Percentiles rank a stretch among this genome's conserved stretches.
phyloP scores from a whole-genome alignment of 2,113 vertebrate genomes.

The Nothocercus nigrocapillus region DNA sequence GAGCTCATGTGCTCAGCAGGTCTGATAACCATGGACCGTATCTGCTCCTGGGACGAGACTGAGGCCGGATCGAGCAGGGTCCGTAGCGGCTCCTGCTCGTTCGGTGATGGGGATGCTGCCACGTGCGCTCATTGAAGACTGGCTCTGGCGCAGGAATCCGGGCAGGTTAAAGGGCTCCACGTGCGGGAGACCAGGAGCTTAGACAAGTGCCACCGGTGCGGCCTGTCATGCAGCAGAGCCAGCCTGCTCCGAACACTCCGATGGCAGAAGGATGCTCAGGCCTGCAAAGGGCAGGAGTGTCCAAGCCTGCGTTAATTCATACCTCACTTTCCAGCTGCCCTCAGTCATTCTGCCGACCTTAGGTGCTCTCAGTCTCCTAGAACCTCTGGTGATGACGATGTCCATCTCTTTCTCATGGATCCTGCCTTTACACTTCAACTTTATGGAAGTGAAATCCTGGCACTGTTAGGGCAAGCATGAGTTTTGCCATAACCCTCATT shows the following conservation, averaged over 20 bases:
- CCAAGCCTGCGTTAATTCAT: background rate
- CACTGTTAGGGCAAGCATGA: background rate
- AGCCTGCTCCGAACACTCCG: background rate
- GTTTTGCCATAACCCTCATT: background rate
- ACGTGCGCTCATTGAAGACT: background rate
- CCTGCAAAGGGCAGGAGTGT: background rate
- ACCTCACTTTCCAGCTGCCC: background rate
- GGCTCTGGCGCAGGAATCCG: background rate
- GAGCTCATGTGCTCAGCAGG: slow-evolving; percentile 1
- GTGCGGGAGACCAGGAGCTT: background rate
- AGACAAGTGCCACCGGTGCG: background rate
- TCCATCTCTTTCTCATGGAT: background rate
- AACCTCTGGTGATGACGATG: background rate
- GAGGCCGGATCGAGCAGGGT: background rate
- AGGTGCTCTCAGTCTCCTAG: background rate
- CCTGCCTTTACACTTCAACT: background rate
- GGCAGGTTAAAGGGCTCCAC: background rate
- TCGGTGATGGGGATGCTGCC: rapidly evolving
- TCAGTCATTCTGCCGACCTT: rapidly evolving
- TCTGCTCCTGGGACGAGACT: background rate
- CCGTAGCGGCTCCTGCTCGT: background rate
- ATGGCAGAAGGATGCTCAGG: background rate
- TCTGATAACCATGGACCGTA: background rate
- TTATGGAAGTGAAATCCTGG: background rate
- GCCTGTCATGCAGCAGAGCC: background rate